Evolutionary conservation across 1,140 invertebrate species (phyloP), one percentile per base, ranked within the genome.

Genomic region (Scaptomyza graminum): DNA sequence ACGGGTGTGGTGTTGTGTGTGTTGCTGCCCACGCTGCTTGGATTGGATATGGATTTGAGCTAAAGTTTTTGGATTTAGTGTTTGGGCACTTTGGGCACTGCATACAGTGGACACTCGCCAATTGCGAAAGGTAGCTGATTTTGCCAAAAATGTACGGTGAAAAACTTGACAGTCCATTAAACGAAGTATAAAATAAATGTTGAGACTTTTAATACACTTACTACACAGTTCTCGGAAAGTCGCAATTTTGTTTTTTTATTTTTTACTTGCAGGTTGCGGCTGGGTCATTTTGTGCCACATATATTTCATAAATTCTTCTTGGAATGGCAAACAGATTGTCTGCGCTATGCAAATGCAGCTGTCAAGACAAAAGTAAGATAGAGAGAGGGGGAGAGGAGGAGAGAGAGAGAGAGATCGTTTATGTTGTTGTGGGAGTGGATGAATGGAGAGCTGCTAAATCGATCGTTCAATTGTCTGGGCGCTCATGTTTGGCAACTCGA

Each of bases 221-320:
- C 2, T 22, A 22, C 18, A 22, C 18, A 18, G 18, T 18, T 37
- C 34, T 11, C 34, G 11, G 6, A n/a, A 7, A 52, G 31, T 11
- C 6, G 13, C 8, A 12, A 37, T 31, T 16, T 18, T 46, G n/a
- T 28, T 28, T 16, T 7, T 18, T 25, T 37, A 9, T 9, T 2
- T 41, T 5, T 7, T 47, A 11, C 46, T 8, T 22, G 4, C 6
- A 5, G 55, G 13, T 11, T 28, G 11, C 3, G 15, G 13, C 41
- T 8, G 49, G 62, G 56, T 73, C 69, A 73, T 34, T 39, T 13
- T 34, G 44, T 44, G 55, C 25, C 57, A 68, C 76, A 87, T 75
- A 88, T 85, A 88, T 85, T 82, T 76, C 62, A 85, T 72, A 82
- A 87, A 88, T 87, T 87, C 78, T 73, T 77, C 70, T 62, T 37